Base-by-base conservation (phyloP, 92 coral and sea anemone genomes). In the Heteractis magnifica region DNA sequence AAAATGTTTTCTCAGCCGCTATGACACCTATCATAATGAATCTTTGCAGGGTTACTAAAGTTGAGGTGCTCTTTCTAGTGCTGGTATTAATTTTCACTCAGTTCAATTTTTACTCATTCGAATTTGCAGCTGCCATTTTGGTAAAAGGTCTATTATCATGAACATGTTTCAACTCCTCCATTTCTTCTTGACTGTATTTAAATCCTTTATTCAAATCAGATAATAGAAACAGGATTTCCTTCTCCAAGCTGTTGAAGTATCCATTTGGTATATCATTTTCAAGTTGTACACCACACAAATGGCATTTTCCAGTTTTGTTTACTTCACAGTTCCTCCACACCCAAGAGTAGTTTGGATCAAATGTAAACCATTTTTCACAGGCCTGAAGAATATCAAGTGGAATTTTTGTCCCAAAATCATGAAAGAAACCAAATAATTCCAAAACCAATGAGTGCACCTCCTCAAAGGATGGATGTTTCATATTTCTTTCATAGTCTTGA, bases 261-360 rank as follows among this genome's bases (percentile, higher is more conserved):
- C 75, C 71, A 13, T 44, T 60, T 41, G 86, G 81, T 16, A 77
- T 79, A 10, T 91, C 91, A 53, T 53, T 79, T 18, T 72, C 56
- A 15, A 96, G 91, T 49, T 64, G 84, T 44, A 82, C 70, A 41
- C 87, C 83, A 82, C 99, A 94, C 70, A 62, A 77, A n/a, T 86
- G 87, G 65, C 98, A 96, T 52, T 81, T 72, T 15, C 99, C 98
- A 52, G 82, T 68, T 59, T 79, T 83, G 60, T 84, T 77, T 21
- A 96, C 81, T 14, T 70, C 59, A 76, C 94, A 77, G 56, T 50
- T 52, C 26, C 78, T 83, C 92, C 95, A 90, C 51, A 49, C 81
- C 99, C 99, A 96, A 8, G 72, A 62, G 51, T 90, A 77, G 65
- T 26, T 82, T 73, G 92, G 91, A 80, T 96, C 98, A 73, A 78